phyloP scores from a whole-genome alignment of 1,140 invertebrate genomes.

The Trachymyrmex cornetzi region DNA sequence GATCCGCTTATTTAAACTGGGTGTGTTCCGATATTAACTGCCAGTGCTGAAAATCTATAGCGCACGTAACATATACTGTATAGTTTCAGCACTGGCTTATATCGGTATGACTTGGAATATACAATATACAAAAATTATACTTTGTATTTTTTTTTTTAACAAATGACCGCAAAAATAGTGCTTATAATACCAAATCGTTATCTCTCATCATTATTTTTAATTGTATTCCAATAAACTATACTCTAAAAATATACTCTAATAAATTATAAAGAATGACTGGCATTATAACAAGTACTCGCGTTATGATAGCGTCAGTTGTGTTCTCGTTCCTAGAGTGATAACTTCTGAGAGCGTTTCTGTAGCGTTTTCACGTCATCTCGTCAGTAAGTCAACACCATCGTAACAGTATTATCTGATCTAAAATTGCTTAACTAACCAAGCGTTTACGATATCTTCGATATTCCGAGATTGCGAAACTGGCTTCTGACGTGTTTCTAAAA shows the following conservation, averaged over 20 bases:
- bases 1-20: too few species aligned
- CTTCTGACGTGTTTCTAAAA: constrained; percentile 38
- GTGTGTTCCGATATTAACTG: too few species aligned
- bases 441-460: constrained; percentile 39
- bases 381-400: constrained; percentile 39
- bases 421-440: constrained; percentile 54
- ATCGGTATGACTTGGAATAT: too few species aligned
- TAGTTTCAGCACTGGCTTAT: too few species aligned
- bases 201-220: neutral
- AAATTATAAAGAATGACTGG: constrained; percentile 5
- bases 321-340: neutral
- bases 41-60: too few species aligned
- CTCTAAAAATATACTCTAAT: neutral
- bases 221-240: constrained; percentile 16
- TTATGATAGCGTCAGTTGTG: constrained; percentile 1
- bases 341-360: constrained; percentile 24
- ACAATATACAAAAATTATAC: neutral
- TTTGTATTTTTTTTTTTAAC: neutral
- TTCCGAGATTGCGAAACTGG: constrained; percentile 40
- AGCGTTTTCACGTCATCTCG: constrained; percentile 11
- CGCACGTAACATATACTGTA: too few species aligned
- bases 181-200: neutral
- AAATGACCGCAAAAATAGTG: neutral
- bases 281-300: neutral
- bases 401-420: constrained; percentile 50